Evolutionary conservation across 2,113 vertebrate species (phyloP).

Genomic region (Leptocoma aspasia): DNA sequence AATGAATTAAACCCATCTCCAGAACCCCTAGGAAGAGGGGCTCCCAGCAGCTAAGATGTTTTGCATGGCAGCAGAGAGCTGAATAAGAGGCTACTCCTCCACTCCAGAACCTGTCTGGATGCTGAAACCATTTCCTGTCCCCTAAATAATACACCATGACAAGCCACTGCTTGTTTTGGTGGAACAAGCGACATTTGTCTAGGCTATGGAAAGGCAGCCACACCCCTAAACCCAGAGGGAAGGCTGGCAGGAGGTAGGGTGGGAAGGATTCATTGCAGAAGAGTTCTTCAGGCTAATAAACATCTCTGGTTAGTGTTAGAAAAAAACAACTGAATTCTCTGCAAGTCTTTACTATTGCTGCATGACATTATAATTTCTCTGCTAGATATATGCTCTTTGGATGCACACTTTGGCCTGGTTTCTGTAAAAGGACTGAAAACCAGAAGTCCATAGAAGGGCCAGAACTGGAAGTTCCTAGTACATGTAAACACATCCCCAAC

Average conservation of each 20-base stretch:
- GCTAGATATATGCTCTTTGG: not conserved
- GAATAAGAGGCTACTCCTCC: not conserved
- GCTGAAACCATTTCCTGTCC: not conserved
- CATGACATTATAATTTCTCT: not conserved
- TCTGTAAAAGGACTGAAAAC: not conserved
- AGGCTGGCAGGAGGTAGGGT: not conserved
- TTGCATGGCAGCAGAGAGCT: not conserved
- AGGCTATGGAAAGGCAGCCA: not conserved
- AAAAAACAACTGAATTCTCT: not conserved
- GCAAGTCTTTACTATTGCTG: not conserved
- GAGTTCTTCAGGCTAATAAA: not conserved
- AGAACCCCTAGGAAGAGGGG: not conserved
- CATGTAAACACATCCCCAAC: conserved; percentile 8
- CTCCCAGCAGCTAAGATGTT: not conserved
- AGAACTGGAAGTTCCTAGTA: conserved; percentile 21
- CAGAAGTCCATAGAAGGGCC: not conserved
- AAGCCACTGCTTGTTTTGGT: not conserved
- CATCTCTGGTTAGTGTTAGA: not conserved
- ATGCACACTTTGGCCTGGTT: not conserved
- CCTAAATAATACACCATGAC: not conserved
- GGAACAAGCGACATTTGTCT: not conserved
- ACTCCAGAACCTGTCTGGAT: not conserved
- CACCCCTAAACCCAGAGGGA: not conserved
- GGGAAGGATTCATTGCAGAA: not conserved
- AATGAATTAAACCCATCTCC: not conserved